Evolutionary conservation across 2,797 vertebrate genomes (phyloP), one percentile per base, ranked within the genome.

Genomic region (Euthynnus affinis): DNA sequence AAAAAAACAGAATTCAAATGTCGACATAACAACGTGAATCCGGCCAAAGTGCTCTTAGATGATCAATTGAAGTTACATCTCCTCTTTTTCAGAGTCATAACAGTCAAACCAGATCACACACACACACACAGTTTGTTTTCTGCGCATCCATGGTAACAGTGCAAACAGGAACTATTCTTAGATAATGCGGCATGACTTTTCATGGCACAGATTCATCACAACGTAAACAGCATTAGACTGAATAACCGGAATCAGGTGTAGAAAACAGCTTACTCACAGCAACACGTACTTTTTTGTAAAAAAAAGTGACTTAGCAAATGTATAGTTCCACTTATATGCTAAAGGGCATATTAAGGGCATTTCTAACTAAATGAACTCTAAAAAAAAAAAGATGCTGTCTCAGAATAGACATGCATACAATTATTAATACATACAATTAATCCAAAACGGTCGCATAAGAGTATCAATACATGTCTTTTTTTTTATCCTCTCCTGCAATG

Each of bases 101-200:
- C 55, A 23, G 15, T 32, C 63, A 42, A 58, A 57, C 22, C 48
- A 56, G 18, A 22, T 23, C 62, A 37, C 53, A 14, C 8, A 3
- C 23, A n/a, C 23, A 7, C 5, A 6, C 20, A 56, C 37, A n/a
- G 40, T 3, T 17, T 80, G 79, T 77, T 73, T 74, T 23, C 23
- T 34, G 18, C 1, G 74, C 15, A 1, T 9, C 65, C 83, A 65
- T 22, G 52, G 76, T 34, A 29, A 87, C 71, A 2, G 53, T 9
- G 20, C 48, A 81, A 86, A 84, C 74, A 82, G 71, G 74, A 82
- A 63, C 65, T 52, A 48, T 61, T 22, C 8, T 57, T 14, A 56
- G 59, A 42, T 51, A 60, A 61, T 20, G 55, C 34, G 18, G 48
- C 12, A 8, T 66, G 44, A 59, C 48, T 46, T 55, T 22, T 65